phyloP scores from a whole-genome alignment of 2,113 vertebrate species.

The Elephas maximus region DNA sequence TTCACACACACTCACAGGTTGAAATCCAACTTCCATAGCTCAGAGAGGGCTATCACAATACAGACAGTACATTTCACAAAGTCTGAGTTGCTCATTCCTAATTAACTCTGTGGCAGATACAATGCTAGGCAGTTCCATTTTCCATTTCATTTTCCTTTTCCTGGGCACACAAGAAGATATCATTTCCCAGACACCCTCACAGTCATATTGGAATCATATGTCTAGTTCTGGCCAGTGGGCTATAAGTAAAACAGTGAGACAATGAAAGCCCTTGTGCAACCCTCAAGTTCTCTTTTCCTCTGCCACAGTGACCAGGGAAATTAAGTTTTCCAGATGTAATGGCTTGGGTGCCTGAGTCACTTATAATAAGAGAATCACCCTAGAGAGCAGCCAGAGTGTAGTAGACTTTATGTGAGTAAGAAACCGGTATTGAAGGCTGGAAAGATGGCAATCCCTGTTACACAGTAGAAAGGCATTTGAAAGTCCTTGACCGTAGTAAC shows the following conservation, averaged over 20 bases:
- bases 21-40: background rate
- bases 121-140: background rate
- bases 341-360: background rate
- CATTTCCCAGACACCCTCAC: background rate
- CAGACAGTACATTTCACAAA: background rate
- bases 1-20: constrained; percentile 1
- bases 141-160: background rate
- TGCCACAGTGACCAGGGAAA: background rate
- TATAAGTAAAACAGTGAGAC: background rate
- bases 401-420: background rate
- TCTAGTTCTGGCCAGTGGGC: background rate
- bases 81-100: background rate
- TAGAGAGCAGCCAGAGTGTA: background rate
- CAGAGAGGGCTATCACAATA: background rate
- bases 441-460: background rate
- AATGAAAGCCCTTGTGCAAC: background rate
- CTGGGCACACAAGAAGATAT: background rate
- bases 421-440: background rate
- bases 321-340: constrained; percentile 37
- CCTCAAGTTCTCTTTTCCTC: background rate
- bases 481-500: background rate
- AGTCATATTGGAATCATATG: background rate
- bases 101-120: background rate
- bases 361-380: background rate
- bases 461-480: background rate